These are phyloP conservation scores for Gallinago undulata DNA, from an alignment of 2,113 vertebrate species.

Conservation along the genomic window DNA sequence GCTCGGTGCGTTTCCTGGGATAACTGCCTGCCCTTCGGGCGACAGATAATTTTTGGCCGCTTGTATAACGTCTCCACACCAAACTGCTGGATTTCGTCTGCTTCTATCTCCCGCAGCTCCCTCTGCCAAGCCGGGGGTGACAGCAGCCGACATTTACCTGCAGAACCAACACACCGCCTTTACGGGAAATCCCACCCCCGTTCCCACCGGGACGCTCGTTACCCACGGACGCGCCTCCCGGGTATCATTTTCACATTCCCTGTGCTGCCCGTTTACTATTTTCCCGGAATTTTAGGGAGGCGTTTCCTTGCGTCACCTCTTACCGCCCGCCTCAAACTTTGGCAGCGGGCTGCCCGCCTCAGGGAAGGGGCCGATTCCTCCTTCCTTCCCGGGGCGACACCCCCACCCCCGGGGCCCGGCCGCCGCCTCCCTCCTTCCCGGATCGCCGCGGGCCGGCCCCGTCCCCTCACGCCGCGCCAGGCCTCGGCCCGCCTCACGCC, in stretches of 20 bases:
- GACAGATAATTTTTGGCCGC: neutral
- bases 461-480: neutral
- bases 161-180: fast-evolving
- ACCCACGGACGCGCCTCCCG: neutral
- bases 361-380: neutral
- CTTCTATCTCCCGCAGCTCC: neutral
- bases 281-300: neutral
- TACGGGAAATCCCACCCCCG: fast-evolving
- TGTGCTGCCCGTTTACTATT: fast-evolving
- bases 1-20: neutral
- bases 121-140: neutral
- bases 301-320: neutral
- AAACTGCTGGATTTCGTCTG: neutral
- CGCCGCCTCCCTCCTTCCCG: neutral
- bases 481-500: neutral
- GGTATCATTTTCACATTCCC: fast-evolving
- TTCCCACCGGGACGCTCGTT: fast-evolving
- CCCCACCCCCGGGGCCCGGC: neutral
- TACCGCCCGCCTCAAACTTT: neutral
- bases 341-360: neutral
- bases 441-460: neutral
- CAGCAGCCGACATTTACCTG: neutral
- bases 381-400: too few species aligned
- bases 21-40: neutral
- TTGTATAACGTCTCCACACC: neutral